Base-by-base conservation (phyloP, 2,888 invertebrate genomes). In the Uropetala carovei region DNA sequence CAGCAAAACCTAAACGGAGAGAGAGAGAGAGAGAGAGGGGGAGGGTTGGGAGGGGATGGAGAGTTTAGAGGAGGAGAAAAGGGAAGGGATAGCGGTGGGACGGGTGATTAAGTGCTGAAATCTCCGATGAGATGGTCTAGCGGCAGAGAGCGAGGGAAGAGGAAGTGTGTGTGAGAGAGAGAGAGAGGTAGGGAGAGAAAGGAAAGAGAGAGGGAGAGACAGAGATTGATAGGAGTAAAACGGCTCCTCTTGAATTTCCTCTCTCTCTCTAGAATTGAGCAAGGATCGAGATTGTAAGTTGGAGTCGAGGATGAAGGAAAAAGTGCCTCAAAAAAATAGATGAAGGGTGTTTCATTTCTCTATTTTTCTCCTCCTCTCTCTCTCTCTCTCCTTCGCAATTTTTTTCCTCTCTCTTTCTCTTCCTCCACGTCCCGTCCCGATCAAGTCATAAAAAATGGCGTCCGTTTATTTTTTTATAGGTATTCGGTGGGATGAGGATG, bases 61-160 rank as follows among this genome's bases (percentile, higher is more conserved):
- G 92, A 92, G 93, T 93, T 93, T 92, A 93, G 93, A 93, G 93
- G 93, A 92, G 92, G 92, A 93, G 85, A 13, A 92, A 92, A 92
- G 93, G 59, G 92, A 64, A 30, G 83, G 18, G 57, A 14, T n/a
- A 92, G 93, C 86, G 92, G 92, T 92, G 93, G 93, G 93, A 93
- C 83, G 81, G 68, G 92, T 85, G 92, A 64, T 18, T 43, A 86
- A 86, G 91, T 85, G 92, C 92, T 18, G 92, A 89, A 92, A 93
- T 92, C 93, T 92, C 75, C 75, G 75, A 75, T 75, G 75, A 75
- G 75, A 75, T 75, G 68, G 68, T n/a, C n/a, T n/a, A 75, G 75
- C n/a, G 75, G 75, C 75, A 75, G 75, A 75, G 75, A 75, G 75
- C 75, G 75, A 75, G 43, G 30, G 27, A n/a, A 18, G n/a, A n/a